phyloP scores from a whole-genome alignment of 2,113 vertebrate genomes.

The Typhlomys cinereus region DNA sequence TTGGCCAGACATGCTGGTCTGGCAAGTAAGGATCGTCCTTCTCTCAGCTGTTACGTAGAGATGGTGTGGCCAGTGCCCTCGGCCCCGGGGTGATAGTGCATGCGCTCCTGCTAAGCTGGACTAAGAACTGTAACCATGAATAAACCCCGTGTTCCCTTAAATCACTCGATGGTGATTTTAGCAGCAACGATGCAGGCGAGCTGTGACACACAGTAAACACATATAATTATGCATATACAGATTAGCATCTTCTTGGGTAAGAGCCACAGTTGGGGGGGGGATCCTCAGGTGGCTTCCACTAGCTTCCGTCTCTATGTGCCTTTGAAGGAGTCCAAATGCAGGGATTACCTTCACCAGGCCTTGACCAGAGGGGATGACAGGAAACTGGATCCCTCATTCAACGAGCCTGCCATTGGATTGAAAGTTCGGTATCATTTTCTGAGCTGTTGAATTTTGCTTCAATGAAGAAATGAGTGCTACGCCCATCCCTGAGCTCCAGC shows the following conservation, averaged over 20 bases:
- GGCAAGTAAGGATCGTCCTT: too few species aligned
- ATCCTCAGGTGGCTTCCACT: accelerated
- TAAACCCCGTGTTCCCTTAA: too few species aligned
- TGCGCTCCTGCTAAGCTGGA: too few species aligned
- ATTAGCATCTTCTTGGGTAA: neutral
- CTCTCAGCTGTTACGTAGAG: too few species aligned
- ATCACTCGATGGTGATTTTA: too few species aligned
- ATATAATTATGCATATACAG: neutral
- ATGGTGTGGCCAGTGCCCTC: too few species aligned
- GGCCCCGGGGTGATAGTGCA: too few species aligned
- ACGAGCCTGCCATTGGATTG: conserved; percentile 74
- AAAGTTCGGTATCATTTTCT: conserved; percentile 81
- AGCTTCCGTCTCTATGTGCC: neutral
- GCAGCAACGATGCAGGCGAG: too few species aligned
- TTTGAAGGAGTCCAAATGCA: neutral
- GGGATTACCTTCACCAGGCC: neutral
- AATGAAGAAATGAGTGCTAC: conserved; percentile 85
- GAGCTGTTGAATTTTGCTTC: conserved; percentile 83
- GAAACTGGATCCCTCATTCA: neutral
- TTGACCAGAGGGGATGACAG: neutral
- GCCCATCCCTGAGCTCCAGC: conserved; percentile 83
- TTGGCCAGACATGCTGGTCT: too few species aligned
- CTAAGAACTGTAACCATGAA: too few species aligned
- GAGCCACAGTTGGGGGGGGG: too few species aligned
- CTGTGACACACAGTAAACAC: neutral